phyloP scores from a whole-genome alignment of 1,140 invertebrate genomes.

The Drosophila takahashii region DNA sequence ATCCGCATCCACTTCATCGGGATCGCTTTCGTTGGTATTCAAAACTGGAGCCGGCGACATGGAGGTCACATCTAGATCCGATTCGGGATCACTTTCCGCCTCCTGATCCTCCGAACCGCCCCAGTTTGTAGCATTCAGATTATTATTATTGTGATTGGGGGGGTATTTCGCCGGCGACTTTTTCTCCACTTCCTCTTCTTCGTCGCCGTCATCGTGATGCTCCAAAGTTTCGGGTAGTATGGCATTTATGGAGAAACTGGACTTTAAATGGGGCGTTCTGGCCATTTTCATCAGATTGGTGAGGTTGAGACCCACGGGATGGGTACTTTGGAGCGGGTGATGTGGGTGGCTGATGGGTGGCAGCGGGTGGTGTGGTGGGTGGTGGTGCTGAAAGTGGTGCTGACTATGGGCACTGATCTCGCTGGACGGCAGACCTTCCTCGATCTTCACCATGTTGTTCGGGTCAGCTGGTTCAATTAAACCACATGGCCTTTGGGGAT shows the following conservation, averaged over 20 bases:
- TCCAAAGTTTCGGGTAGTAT: conserved; percentile 89
- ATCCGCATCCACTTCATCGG: conserved; percentile 63
- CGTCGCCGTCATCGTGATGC: conserved; percentile 63
- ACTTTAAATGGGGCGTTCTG: conserved; percentile 87
- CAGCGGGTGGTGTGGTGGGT: conserved; percentile 17
- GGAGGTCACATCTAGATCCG: conserved; percentile 92
- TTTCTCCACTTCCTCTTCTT: conserved; percentile 34
- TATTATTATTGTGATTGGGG: conserved; percentile 49
- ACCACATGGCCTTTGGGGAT: conserved; percentile 16
- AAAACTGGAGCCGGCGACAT: conserved; percentile 83
- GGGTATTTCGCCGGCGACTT: conserved; percentile 18
- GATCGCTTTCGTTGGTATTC: conserved; percentile 46
- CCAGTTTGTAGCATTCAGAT: conserved; percentile 48
- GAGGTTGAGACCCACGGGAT: conserved; percentile 68
- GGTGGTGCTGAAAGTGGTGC: conserved; percentile 46
- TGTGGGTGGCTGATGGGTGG: conserved; percentile 25
- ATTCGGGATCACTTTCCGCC: conserved; percentile 87
- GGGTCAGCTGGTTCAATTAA: neutral
- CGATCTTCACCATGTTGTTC: conserved; percentile 76
- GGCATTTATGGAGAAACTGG: conserved; percentile 90
- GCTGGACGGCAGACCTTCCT: conserved; percentile 53
- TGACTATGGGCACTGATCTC: conserved; percentile 51
- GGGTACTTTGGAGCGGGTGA: conserved; percentile 51
- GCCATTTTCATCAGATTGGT: conserved; percentile 85
- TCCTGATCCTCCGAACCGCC: conserved; percentile 80